Evolutionary conservation across 1,140 invertebrate species (phyloP).

Genomic region (Apis laboriosa): DNA sequence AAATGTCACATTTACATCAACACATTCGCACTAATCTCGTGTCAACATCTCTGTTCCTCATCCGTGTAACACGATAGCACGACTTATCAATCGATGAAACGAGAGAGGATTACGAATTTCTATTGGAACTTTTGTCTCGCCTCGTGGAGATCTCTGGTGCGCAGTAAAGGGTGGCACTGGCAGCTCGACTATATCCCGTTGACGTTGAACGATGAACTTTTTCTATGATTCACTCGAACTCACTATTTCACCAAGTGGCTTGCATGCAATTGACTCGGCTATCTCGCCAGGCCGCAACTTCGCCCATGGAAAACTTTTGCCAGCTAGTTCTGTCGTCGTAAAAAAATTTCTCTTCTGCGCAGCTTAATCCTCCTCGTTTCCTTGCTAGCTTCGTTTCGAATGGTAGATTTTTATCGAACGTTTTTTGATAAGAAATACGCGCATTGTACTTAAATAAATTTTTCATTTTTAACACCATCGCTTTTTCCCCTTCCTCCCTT

Average conservation of each 20-base stretch:
- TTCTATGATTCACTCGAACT: conserved; percentile 19
- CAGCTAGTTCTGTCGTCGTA: neutral
- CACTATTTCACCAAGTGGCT: conserved; percentile 34
- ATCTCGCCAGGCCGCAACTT: conserved; percentile 25
- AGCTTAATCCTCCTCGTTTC: neutral
- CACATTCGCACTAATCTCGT: no score
- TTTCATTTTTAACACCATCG: no score
- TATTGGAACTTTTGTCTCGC: conserved; percentile 21
- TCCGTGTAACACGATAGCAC: neutral
- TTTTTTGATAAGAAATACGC: neutral
- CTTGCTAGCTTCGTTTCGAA: neutral
- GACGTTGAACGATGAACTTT: conserved; percentile 59
- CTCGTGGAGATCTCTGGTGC: neutral
- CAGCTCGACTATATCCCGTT: conserved; percentile 34
- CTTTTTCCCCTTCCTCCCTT: no score
- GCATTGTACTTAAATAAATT: neutral
- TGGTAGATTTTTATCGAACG: neutral
- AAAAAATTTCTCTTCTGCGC: neutral
- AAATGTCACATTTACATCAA: no score
- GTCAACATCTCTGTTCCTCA: no score
- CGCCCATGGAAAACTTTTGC: neutral
- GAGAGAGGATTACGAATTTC: neutral
- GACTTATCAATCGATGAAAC: neutral
- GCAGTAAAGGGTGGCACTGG: neutral
- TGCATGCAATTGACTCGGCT: conserved; percentile 58